Base-by-base conservation (phyloP, 2,113 vertebrate genomes). In the Neolamprologus caudopunctatus region DNA sequence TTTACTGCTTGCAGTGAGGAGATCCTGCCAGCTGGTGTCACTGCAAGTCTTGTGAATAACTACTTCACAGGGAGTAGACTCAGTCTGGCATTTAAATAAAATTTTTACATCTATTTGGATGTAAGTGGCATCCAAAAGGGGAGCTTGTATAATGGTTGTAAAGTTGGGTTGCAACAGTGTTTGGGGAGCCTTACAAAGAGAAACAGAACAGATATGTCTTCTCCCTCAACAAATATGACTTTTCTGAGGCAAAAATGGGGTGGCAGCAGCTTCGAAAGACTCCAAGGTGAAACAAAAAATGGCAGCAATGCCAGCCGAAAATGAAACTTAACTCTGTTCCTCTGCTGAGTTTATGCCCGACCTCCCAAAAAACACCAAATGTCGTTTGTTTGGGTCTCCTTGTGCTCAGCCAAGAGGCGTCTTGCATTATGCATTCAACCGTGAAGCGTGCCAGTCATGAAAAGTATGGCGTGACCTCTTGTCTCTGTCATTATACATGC, bases 11-110 rank as follows among this genome's bases (percentile, higher is more conserved):
- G 93, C 68, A 93, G 84, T 95, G 75, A 40, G 14, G 28, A 13
- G 31, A n/a, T 68, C 6, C 35, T 28, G 81, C 95, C 96, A 96
- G 79, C 42, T 73, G 95, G 95, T 95, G 96, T 92, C 95, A 91
- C 93, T 96, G 93, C 81, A 93, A 82, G 91, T 89, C 95, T 90
- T 91, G 24, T 66, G 28, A 93, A 94, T 50, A 51, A 16, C 19
- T 50, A 9, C 40, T 61, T 79, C 58, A 88, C 21, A 47, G 57
- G 53, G 71, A 47, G 73, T 40, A 42, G 82, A 87, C 80, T 92
- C 90, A 90, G 83, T 80, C 82, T 91, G 73, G 89, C 83, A 85
- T 92, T 95, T 89, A 83, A 87, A 91, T 95, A 82, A 58, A 58
- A 92, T 92, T 96, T 95, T 93, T 57, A 47, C 87, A 89, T 92